Evolutionary conservation across 2,113 vertebrate genomes (phyloP).

Genomic region (Sylvilagus bachmani): DNA sequence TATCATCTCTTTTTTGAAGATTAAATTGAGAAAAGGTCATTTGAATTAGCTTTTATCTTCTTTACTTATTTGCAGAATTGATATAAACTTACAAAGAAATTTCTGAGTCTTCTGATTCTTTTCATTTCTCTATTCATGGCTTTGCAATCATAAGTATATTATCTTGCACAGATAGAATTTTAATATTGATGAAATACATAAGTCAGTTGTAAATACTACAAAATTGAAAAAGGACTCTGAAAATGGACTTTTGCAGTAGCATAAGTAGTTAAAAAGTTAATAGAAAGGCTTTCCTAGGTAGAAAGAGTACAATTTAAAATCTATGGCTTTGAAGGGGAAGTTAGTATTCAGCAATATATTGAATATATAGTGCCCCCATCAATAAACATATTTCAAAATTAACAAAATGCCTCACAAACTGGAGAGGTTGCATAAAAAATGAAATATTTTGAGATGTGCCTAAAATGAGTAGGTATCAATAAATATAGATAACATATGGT

Average conservation of each 20-base stretch:
- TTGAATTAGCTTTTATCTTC: constrained; percentile 55
- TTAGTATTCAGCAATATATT: neutral
- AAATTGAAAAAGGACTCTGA: constrained; percentile 41
- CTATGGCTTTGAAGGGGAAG: neutral
- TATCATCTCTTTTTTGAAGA: neutral
- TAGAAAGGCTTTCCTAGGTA: neutral
- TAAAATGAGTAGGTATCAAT: neutral
- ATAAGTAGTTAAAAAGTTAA: constrained; percentile 17
- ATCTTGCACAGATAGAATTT: neutral
- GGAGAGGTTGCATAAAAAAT: neutral
- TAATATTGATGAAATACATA: constrained; percentile 10
- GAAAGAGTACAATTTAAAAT: neutral
- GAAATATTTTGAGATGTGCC: neutral
- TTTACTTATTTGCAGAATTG: neutral
- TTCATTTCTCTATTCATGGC: constrained; percentile 22
- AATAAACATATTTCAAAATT: constrained; percentile 15
- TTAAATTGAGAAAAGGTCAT: neutral
- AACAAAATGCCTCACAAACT: neutral
- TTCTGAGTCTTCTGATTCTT: constrained; percentile 7
- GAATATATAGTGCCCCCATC: neutral
- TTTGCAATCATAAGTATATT: neutral
- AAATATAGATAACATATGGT: neutral
- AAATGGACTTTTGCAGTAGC: constrained; percentile 31
- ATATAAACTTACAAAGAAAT: constrained; percentile 37
- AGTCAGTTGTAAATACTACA: neutral